phyloP scores from a whole-genome alignment of 2,797 vertebrate species.

The Coendou prehensilis region DNA sequence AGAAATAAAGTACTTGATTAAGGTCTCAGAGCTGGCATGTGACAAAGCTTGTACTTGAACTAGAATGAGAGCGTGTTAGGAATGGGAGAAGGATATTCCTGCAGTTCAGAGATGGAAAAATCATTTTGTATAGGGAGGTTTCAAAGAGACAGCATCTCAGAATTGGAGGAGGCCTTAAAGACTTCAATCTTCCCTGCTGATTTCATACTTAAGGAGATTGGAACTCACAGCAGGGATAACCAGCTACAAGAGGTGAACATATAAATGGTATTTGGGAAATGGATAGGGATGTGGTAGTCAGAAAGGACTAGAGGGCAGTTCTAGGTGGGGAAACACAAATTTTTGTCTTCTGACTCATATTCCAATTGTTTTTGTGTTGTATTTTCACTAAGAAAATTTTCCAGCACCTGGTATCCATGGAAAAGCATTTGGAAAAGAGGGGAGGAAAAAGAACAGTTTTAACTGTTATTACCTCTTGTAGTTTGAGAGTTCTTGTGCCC shows the following conservation, averaged over 20 bases:
- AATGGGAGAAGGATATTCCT: not conserved
- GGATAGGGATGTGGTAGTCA: not conserved
- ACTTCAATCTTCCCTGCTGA: not conserved
- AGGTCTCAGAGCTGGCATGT: not conserved
- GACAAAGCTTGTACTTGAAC: not conserved
- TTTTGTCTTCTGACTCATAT: not conserved
- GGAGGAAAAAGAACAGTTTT: not conserved
- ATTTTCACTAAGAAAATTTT: constrained; percentile 32
- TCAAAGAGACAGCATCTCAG: not conserved
- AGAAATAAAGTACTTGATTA: not conserved
- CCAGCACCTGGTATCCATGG: not conserved
- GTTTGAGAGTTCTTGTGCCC: not conserved
- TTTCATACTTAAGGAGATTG: not conserved
- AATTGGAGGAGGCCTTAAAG: not conserved
- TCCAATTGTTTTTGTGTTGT: constrained; percentile 25
- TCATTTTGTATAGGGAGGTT: not conserved
- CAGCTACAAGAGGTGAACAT: not conserved
- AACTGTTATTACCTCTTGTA: not conserved
- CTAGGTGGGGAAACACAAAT: not conserved
- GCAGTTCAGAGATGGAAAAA: constrained; percentile 12
- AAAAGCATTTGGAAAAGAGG: not conserved
- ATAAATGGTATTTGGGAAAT: not conserved
- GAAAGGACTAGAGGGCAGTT: not conserved
- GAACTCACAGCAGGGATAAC: too few species aligned
- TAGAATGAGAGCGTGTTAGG: not conserved